phyloP scores from a whole-genome alignment of 2,113 vertebrate species.

The Lichenostomus cassidix region DNA sequence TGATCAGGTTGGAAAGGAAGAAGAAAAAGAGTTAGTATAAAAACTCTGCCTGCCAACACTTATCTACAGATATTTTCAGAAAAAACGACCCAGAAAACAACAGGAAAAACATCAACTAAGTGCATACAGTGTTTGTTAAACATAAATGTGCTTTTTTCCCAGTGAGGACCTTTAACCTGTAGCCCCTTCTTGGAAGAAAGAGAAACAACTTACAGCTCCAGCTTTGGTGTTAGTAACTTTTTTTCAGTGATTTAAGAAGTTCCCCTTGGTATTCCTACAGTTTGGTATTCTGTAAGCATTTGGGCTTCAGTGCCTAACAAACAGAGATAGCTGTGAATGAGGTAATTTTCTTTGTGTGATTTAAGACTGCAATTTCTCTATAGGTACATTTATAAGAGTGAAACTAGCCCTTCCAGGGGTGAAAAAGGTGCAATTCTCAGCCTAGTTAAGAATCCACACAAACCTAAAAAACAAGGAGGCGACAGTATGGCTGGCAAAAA shows the following conservation, averaged over 20 bases:
- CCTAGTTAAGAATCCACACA: not conserved
- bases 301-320: not conserved
- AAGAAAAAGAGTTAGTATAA: not conserved
- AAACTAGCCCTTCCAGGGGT: not conserved
- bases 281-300: not conserved
- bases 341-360: not conserved
- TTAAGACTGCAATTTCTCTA: not conserved
- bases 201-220: not conserved
- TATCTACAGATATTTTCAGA: not conserved
- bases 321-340: not conserved
- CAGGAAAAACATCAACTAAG: not conserved
- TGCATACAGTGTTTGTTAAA: rapidly evolving
- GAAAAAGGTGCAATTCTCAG: not conserved
- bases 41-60: too few species aligned
- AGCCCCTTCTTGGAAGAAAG: not conserved
- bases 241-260: not conserved
- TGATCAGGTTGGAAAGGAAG: not conserved
- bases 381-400: not conserved
- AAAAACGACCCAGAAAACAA: not conserved
- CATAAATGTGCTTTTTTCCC: not conserved
- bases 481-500: not conserved
- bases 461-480: not conserved
- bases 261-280: not conserved
- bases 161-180: not conserved
- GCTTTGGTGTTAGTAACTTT: not conserved